phyloP scores from a whole-genome alignment of 2,797 vertebrate genomes.

The Adelosebastes latens region DNA sequence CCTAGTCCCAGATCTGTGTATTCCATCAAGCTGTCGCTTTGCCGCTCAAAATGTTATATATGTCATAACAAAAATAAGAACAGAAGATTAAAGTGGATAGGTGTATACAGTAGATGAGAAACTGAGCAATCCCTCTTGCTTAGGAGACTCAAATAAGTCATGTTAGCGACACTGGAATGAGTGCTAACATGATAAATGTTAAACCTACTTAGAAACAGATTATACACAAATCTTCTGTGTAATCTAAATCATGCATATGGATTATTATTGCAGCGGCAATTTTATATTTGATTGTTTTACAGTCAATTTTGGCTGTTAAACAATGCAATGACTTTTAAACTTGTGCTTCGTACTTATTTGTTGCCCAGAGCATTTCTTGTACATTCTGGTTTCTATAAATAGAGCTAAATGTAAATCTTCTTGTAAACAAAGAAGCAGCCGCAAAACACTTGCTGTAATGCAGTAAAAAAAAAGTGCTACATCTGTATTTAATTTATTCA shows the following conservation, averaged over 20 bases:
- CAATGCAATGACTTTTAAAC: conserved; percentile 25
- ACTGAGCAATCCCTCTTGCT: conserved; percentile 43
- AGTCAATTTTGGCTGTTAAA: conserved; percentile 31
- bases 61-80: conserved; percentile 66
- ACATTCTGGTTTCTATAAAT: conserved; percentile 39
- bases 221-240: conserved; percentile 4
- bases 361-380: conserved; percentile 49
- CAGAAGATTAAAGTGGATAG: conserved; percentile 51
- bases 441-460: conserved; percentile 18
- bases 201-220: conserved; percentile 19
- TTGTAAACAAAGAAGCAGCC: conserved; percentile 7
- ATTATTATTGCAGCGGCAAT: conserved; percentile 14
- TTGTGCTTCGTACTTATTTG: conserved; percentile 29
- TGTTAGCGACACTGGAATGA: conserved; percentile 26
- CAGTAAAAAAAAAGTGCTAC: neutral
- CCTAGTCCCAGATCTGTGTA: conserved; percentile 66
- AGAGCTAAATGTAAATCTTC: conserved; percentile 36
- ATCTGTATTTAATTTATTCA: conserved; percentile 25
- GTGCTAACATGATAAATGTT: conserved; percentile 9
- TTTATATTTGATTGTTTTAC: conserved; percentile 25
- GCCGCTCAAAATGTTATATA: conserved; percentile 59
- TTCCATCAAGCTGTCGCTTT: conserved; percentile 62
- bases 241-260: conserved; percentile 26
- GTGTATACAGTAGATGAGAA: conserved; percentile 37
- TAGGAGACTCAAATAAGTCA: conserved; percentile 40